Evolutionary conservation across 2,113 vertebrate species (phyloP), one percentile per base, ranked within the genome.

Genomic region (Shinisaurus crocodilurus): DNA sequence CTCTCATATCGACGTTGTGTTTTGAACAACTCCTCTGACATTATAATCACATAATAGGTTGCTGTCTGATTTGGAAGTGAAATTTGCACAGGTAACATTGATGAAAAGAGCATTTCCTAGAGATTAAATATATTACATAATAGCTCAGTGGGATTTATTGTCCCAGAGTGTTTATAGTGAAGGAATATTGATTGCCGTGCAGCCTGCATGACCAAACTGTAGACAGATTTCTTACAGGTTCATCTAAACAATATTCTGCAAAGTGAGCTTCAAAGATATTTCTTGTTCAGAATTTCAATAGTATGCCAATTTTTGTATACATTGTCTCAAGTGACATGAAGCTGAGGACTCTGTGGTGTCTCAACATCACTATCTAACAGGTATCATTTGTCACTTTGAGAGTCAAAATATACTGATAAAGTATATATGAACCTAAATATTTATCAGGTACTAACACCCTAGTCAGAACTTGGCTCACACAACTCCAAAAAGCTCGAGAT

Each of bases 81-180:
- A 54, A 34, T 34, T 50, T 88, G 20, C 23, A 79, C 20, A 79
- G 85, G 43, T 48, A 88, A 63, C 86, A 48, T 67, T 79, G 67
- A 65, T 81, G 48, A 80, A 88, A 79, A 8, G 45, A 88, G 80
- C 12, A 80, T 67, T 37, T 54, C 43, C 76, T 69, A 10, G 34
- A 88, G 63, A 88, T 88, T 88, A 80, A 81, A 48, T 88, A 50
- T 27, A 40, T 80, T 81, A 88, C 37, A 37, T 37, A 69, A 69
- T 37, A 69, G 34, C 57, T 69, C 43, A 69, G 76, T 54, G n/a
- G 15, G 37, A 75, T 87, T 87, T 76, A 60, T 63, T 63, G 50
- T 45, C 27, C 70, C 45, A 29, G 76, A 67, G 23, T 69, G 16
- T 88, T 88, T 81, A n/a, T 45, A 37, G 6, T 50, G 34, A 27